Percentiles rank a stretch among this genome's conserved stretches.
phyloP scores from a whole-genome alignment of 2,113 vertebrate genomes.

The Urocynchramus pylzowi region DNA sequence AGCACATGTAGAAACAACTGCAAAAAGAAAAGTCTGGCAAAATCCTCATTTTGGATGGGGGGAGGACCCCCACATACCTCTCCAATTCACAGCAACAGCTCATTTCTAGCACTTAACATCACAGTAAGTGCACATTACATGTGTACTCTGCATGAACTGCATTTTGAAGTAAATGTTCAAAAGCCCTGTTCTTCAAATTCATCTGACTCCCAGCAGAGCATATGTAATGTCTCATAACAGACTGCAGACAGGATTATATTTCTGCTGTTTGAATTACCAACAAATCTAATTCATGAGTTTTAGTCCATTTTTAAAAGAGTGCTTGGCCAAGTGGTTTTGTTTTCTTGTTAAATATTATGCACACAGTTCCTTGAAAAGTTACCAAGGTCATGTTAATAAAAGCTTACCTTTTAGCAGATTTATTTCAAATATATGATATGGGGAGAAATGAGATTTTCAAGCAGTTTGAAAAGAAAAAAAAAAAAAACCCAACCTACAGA shows the following conservation, averaged over 20 bases:
- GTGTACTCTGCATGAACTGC: conserved; percentile 20
- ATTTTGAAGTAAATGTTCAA: conserved; percentile 29
- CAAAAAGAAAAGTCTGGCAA: not conserved
- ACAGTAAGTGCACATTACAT: not conserved
- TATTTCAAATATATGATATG: not conserved
- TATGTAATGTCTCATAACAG: conserved; percentile 31
- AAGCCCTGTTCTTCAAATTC: conserved; percentile 1
- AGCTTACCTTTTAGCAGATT: not conserved
- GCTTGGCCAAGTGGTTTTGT: conserved; percentile 24
- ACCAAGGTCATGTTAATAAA: not conserved
- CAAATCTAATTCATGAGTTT: conserved; percentile 36
- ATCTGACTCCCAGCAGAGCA: conserved; percentile 15
- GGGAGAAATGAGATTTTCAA: not conserved
- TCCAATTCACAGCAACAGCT: not conserved
- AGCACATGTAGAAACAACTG: not conserved
- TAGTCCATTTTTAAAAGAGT: conserved; percentile 24
- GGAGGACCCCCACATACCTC: not conserved
- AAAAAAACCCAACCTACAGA: not conserved
- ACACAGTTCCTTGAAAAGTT: conserved; percentile 10
- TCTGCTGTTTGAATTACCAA: conserved; percentile 30
- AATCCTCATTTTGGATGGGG: not conserved
- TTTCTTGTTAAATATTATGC: conserved; percentile 48
- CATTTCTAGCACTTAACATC: not conserved
- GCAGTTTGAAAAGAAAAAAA: not conserved
- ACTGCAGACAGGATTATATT: conserved; percentile 40